Base-by-base conservation (phyloP, 2,888 invertebrate genomes). In the Octonoba sinensis region DNA sequence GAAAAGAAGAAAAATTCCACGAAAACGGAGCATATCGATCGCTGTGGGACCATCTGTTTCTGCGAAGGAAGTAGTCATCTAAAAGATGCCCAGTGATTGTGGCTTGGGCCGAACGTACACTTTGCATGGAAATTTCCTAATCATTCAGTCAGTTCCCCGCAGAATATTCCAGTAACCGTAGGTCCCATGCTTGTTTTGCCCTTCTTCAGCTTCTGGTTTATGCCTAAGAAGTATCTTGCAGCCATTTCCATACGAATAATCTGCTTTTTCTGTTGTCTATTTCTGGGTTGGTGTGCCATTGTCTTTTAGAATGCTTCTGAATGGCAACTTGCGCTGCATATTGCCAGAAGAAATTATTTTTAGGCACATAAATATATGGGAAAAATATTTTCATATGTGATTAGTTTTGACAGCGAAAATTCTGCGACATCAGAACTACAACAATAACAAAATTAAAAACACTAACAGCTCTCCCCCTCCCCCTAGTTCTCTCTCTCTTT, bases 91-190 rank as follows among this genome's bases (percentile, higher is more conserved):
- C 24, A 36, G 49, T 49, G 71, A 71, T 60, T 60, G 60, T 13
- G 59, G 60, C 18, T 47, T 49, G 71, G n/a, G n/a, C 46, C 22
- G 20, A 44, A 47, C 59, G 59, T 20, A 57, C 49, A 71, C 71
- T 71, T 71, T 71, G 71, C 71, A 71, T 71, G 71, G 71, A 71
- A 71, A 71, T 71, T 71, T 20, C 60, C 71, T 71, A 60, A 71
- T 71, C 71, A 71, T 47, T 36, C 46, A 24, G 47, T 8, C 27
- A 24, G 12, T 22, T 51, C 15, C 51, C 36, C 36, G 6, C 64
- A 54, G 54, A 54, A 54, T 54, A 54, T 54, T 11, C 54, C 54
- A 18, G 16, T 16, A 20, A 54, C 54, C 3, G 20, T 54, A 13
- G 18, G 54, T 54, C 54, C 54, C n/a, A 54, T 16, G 20, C 54